These are phyloP conservation scores for Oxycera nigricornis DNA, from an alignment of 2,888 invertebrate species.

Conservation along the genomic window DNA sequence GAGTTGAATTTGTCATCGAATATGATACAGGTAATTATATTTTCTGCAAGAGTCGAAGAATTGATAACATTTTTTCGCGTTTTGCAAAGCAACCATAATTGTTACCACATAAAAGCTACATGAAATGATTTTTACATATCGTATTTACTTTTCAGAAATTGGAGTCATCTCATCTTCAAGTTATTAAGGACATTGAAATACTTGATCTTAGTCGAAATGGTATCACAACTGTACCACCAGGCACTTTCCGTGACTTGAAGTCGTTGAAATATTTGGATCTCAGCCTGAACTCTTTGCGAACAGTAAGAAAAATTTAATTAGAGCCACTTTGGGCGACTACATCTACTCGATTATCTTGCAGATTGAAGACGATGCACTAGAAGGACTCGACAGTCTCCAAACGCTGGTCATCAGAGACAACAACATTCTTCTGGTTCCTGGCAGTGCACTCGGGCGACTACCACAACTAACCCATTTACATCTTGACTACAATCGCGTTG, in stretches of 20 bases:
- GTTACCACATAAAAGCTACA: too few species aligned
- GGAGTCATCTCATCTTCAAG: constrained; percentile 75
- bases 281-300: constrained; percentile 85
- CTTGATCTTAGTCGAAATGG: constrained; percentile 86
- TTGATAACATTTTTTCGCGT: too few species aligned
- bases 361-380: constrained; percentile 89
- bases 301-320: constrained; percentile 64
- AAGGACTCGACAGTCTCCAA: constrained; percentile 79
- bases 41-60: too few species aligned
- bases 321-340: not conserved
- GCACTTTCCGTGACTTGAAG: constrained; percentile 79
- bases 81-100: too few species aligned
- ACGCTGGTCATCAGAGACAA: constrained; percentile 84
- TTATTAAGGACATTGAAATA: constrained; percentile 72
- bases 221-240: constrained; percentile 80
- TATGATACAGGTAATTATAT: constrained; percentile 82
- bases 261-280: constrained; percentile 78
- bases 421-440: constrained; percentile 84
- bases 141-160: constrained; percentile 75
- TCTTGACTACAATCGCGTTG: constrained; percentile 85
- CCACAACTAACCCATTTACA: constrained; percentile 76
- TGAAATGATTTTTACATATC: too few species aligned
- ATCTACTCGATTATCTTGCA: constrained; percentile 58
- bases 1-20: constrained; percentile 84
- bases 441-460: constrained; percentile 80